These are phyloP conservation scores for Uloborus plumipes DNA, from an alignment of 2,888 invertebrate species.

Conservation along the genomic window DNA sequence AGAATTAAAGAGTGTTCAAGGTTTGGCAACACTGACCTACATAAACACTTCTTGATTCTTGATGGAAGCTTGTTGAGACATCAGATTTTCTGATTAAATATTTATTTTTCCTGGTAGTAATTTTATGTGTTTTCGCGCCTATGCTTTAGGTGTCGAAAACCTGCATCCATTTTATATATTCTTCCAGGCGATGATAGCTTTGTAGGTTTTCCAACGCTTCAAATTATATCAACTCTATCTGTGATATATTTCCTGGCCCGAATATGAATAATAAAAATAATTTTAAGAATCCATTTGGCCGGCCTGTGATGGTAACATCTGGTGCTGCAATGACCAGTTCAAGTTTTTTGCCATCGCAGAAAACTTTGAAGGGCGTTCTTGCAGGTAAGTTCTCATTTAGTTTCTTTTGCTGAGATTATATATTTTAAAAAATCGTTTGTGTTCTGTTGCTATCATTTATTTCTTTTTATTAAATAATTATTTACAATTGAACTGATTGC, in stretches of 20 bases:
- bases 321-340: slow-evolving; percentile 81
- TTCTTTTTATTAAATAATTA: too few relatives aligned
- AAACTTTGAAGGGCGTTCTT: slow-evolving; percentile 91
- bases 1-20: background rate
- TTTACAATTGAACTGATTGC: too few relatives aligned
- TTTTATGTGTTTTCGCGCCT: background rate
- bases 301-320: slow-evolving; percentile 83
- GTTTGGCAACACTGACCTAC: slow-evolving; percentile 12
- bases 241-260: background rate
- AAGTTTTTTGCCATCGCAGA: slow-evolving; percentile 69
- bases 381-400: slow-evolving; percentile 76
- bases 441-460: too few relatives aligned
- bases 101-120: slow-evolving; percentile 23
- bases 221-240: background rate
- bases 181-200: background rate
- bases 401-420: too few relatives aligned
- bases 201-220: too few relatives aligned
- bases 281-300: slow-evolving; percentile 68
- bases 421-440: too few relatives aligned
- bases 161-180: background rate
- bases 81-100: slow-evolving; percentile 22
- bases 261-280: slow-evolving; percentile 41
- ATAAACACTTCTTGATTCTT: slow-evolving; percentile 15
- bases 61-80: background rate
- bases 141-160: background rate